Evolutionary conservation across 2,113 vertebrate species (phyloP), one percentile per base, ranked within the genome.

Genomic region (Lamprologus lemairii): DNA sequence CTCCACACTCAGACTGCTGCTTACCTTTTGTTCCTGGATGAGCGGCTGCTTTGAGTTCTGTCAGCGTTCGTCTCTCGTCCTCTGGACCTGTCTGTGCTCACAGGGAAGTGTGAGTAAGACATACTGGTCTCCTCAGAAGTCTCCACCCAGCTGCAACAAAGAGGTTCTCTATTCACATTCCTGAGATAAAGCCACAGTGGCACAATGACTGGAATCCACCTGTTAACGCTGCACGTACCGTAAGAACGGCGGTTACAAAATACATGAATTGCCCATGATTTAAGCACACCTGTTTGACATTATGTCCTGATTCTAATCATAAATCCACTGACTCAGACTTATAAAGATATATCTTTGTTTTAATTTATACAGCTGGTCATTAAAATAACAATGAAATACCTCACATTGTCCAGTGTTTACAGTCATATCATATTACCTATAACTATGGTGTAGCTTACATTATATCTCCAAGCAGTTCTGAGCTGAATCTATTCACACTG

Each of bases 131-230:
- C 21, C 53, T 28, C 23, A 10, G 4, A 45, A 89, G 88, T 83
- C 92, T 91, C 93, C 94, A 73, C 93, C 94, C 91, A 26, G 7
- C 57, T 86, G 57, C 82, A 40, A 92, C 49, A 33, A 95, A 94
- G 93, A 95, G 94, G 86, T 92, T 10, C 17, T 88, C 75, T 16
- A 7, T 86, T 86, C 75, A 91, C 81, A 90, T 92, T 93, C 87
- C 90, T 75, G 14, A 80, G 35, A 68, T 19, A 45, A 10, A 63
- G 54, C 31, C 19, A 79, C 45, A 58, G 42, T 53, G 45, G n/a
- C 58, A 57, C 37, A 16, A 16, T 17, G n/a, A n/a, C 19, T 42
- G 88, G 86, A 88, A 91, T 90, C 68, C 83, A 91, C 82, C 80
- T 86, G 60, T 49, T 13, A 14, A 1, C 13, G 53, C 6, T 9